A percentile compares a stretch with the other conserved stretches of the same genome.
phyloP scores from a whole-genome alignment of 2,797 vertebrate genomes.

The Sebastes steindachneri region DNA sequence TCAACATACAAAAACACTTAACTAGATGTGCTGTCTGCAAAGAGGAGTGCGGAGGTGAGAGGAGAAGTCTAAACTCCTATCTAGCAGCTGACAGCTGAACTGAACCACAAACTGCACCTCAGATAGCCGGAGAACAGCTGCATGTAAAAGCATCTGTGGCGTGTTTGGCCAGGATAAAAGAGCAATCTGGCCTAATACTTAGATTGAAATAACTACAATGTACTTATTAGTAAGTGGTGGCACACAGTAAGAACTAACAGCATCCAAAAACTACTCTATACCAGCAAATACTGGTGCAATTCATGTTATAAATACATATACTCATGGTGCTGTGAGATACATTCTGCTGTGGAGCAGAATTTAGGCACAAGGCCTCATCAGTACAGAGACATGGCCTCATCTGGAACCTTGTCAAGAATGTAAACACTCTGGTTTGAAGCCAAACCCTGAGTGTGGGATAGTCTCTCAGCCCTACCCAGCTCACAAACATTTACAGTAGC shows the following conservation, averaged over 20 bases:
- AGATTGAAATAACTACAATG: not conserved
- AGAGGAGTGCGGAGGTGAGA: not conserved
- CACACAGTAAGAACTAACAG: not conserved
- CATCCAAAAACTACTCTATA: not conserved
- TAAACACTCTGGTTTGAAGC: constrained; percentile 27
- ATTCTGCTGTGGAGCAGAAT: not conserved
- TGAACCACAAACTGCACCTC: not conserved
- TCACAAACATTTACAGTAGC: not conserved
- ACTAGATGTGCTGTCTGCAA: constrained; percentile 9
- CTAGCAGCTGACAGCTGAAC: constrained; percentile 6
- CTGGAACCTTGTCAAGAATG: constrained; percentile 41
- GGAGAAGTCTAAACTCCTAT: not conserved
- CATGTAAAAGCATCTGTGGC: not conserved
- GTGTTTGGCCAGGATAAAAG: not conserved
- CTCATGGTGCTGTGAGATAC: constrained; percentile 3
- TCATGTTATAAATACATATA: constrained; percentile 17
- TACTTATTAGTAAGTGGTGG: not conserved
- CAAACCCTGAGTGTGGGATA: constrained; percentile 9
- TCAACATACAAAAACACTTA: constrained; percentile 4
- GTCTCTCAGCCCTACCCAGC: constrained; percentile 26
- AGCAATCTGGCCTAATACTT: not conserved
- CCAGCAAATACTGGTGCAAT: not conserved
- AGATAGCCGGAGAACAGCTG: not conserved
- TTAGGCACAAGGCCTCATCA: constrained; percentile 19
- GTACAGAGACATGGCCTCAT: constrained; percentile 11